phyloP scores from a whole-genome alignment of 2,888 invertebrate genomes.

The Trichogramma dendrolimi region DNA sequence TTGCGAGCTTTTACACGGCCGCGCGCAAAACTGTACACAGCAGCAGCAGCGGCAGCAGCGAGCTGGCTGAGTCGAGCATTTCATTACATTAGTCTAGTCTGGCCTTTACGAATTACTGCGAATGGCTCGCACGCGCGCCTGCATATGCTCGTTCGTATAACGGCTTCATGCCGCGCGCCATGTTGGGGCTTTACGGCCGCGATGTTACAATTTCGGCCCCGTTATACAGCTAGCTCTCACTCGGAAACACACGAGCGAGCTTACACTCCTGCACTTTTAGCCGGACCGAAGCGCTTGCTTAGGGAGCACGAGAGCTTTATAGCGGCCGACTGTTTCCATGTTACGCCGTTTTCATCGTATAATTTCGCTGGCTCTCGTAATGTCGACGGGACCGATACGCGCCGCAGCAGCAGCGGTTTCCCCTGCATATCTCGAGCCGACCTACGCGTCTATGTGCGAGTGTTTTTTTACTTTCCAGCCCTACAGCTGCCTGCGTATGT shows the following conservation, averaged over 20 bases:
- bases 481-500: too few relatives aligned
- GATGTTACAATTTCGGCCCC: constrained; percentile 12
- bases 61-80: constrained; percentile 2
- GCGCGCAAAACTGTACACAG: constrained; percentile 5
- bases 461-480: too few relatives aligned
- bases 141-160: constrained; percentile 2
- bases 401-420: too few relatives aligned
- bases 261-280: neutral
- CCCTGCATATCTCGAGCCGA: too few relatives aligned
- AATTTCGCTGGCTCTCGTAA: too few relatives aligned
- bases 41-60: neutral
- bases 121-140: constrained; percentile 4
- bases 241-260: neutral
- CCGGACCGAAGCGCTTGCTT: too few relatives aligned
- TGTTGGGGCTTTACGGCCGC: neutral
- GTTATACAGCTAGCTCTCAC: neutral
- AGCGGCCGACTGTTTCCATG: too few relatives aligned
- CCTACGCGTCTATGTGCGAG: too few relatives aligned
- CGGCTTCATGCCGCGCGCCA: constrained; percentile 2
- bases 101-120: constrained; percentile 10
- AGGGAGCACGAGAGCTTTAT: too few relatives aligned
- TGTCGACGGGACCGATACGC: too few relatives aligned
- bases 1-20: neutral
- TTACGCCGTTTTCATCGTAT: too few relatives aligned
- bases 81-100: constrained; percentile 7